Percentiles rank a stretch among this genome's conserved stretches.
phyloP scores from a whole-genome alignment of 2,797 vertebrate genomes.

The Apogon talboti region DNA sequence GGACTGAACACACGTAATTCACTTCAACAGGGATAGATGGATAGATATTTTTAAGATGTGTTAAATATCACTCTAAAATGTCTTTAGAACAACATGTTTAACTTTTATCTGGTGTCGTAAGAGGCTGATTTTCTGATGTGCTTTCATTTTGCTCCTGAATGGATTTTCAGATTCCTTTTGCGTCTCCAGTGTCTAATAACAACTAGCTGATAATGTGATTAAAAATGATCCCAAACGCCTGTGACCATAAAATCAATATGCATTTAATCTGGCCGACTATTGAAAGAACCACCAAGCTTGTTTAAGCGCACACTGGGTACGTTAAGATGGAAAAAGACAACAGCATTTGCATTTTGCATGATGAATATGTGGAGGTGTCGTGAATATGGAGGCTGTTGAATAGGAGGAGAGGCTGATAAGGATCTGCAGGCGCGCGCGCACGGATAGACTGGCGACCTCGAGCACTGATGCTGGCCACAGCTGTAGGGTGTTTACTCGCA shows the following conservation, averaged over 20 bases:
- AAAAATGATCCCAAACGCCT: constrained; percentile 4
- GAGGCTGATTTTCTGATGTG: constrained; percentile 13
- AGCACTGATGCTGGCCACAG: constrained; percentile 57
- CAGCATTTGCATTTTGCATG: constrained; percentile 82
- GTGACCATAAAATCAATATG: constrained; percentile 19
- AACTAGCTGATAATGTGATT: constrained; percentile 58
- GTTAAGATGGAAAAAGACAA: constrained; percentile 58
- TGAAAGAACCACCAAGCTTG: neutral
- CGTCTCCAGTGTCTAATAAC: constrained; percentile 20
- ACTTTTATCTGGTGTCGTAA: constrained; percentile 62
- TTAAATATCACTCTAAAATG: constrained; percentile 42
- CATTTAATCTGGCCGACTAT: neutral
- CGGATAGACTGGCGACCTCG: constrained; percentile 50
- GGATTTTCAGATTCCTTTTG: constrained; percentile 24
- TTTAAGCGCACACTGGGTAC: constrained; percentile 39
- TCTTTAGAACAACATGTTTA: constrained; percentile 19
- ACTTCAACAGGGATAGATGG: too few relatives aligned
- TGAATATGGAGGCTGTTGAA: constrained; percentile 83
- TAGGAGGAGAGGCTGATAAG: constrained; percentile 69
- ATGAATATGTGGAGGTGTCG: constrained; percentile 81
- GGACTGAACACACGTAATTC: constrained; percentile 1
- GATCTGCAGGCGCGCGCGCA: constrained; percentile 72
- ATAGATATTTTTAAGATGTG: neutral
- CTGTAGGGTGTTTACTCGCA: constrained; percentile 59
- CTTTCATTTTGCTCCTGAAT: constrained; percentile 13